Evolutionary conservation across 2,888 invertebrate genomes (phyloP).

Genomic region (Hydroisotoma schaefferi): DNA sequence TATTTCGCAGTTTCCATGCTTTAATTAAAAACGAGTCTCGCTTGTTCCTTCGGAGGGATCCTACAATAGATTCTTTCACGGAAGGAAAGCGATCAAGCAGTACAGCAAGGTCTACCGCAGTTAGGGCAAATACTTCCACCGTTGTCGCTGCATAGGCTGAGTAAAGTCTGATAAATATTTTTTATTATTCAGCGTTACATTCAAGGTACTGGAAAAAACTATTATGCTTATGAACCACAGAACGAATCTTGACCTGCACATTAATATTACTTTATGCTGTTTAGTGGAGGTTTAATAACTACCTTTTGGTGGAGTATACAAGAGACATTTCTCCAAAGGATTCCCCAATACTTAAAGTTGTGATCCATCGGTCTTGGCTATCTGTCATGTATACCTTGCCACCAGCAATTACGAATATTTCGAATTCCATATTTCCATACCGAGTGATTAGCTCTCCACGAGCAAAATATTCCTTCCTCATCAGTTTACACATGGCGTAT

Average conservation of each 20-base stretch:
- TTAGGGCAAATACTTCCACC: constrained; percentile 37
- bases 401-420: constrained; percentile 38
- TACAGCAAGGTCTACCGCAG: constrained; percentile 30
- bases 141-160: constrained; percentile 38
- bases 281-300: no score
- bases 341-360: constrained; percentile 38
- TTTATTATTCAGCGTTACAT: no score
- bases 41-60: constrained; percentile 18
- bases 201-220: no score
- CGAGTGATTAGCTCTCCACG: constrained; percentile 34
- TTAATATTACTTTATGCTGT: no score
- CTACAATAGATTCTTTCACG: constrained; percentile 17
- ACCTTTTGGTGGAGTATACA: constrained; percentile 31
- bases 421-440: constrained; percentile 33
- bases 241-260: no score
- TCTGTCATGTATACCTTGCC: constrained; percentile 39
- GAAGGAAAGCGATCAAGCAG: constrained; percentile 38
- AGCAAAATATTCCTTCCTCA: constrained; percentile 31
- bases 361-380: constrained; percentile 26
- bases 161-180: no score
- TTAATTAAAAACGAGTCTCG: constrained; percentile 26
- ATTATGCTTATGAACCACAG: no score
- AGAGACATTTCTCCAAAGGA: constrained; percentile 42
- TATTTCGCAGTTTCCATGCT: constrained; percentile 21
- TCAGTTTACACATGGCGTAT: constrained; percentile 21